Percentiles rank a stretch among this genome's conserved stretches.
phyloP scores from a whole-genome alignment of 2,113 vertebrate genomes.

The Meleagris gallopavo region DNA sequence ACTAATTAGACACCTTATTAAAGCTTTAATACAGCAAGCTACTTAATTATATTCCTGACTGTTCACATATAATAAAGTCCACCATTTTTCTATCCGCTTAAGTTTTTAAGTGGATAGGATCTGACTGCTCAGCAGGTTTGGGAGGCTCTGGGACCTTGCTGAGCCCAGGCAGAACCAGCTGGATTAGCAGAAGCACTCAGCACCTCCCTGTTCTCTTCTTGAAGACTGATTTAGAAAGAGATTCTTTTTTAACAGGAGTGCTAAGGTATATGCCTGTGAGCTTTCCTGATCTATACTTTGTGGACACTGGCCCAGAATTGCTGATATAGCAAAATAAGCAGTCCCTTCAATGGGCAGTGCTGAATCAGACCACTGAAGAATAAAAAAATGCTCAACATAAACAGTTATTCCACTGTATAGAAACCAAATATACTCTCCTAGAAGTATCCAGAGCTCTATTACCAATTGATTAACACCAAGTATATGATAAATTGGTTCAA shows the following conservation, averaged over 20 bases:
- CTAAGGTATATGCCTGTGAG: neutral
- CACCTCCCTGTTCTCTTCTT: accelerated
- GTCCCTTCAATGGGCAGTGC: neutral
- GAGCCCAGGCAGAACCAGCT: neutral
- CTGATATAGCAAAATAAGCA: slow-evolving; percentile 1
- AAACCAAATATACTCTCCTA: neutral
- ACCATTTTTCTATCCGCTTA: neutral
- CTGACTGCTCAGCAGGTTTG: neutral
- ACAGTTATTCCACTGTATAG: neutral
- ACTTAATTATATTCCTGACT: neutral
- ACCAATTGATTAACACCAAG: neutral
- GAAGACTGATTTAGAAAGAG: neutral
- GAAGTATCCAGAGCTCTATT: neutral
- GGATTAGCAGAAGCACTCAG: neutral
- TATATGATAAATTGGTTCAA: neutral
- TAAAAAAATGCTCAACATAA: neutral
- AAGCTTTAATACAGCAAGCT: accelerated
- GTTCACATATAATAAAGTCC: neutral
- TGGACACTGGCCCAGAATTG: neutral
- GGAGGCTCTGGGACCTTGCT: neutral
- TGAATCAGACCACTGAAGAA: slow-evolving; percentile 4
- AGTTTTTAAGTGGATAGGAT: neutral
- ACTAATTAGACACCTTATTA: neutral
- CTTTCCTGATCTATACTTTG: neutral
- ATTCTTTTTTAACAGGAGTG: neutral